Evolutionary conservation across 2,797 vertebrate genomes (phyloP).

Genomic region (Chaunax sp.): DNA sequence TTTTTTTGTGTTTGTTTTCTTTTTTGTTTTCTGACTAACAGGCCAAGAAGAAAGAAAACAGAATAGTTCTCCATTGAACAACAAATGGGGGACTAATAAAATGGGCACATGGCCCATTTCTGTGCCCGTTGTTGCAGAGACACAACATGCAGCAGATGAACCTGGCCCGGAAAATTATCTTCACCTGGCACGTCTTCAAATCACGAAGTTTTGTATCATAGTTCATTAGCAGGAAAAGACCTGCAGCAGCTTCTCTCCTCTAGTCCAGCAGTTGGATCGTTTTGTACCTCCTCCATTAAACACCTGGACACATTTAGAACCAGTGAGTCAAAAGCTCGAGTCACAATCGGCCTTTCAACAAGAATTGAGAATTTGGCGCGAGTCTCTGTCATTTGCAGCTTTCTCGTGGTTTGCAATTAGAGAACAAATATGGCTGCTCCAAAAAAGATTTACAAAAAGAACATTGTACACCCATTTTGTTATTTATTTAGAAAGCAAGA

Average conservation of each 20-base stretch:
- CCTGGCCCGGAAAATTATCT: constrained; percentile 4
- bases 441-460: constrained; percentile 53
- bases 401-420: constrained; percentile 34
- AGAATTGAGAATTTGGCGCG: not conserved
- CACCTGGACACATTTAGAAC: constrained; percentile 27
- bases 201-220: constrained; percentile 24
- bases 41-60: not conserved
- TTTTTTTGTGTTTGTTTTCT: constrained; percentile 9
- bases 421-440: constrained; percentile 42
- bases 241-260: constrained; percentile 53
- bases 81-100: constrained; percentile 8
- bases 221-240: constrained; percentile 44
- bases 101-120: not conserved
- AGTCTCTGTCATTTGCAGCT: constrained; percentile 30
- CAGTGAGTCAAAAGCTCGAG: constrained; percentile 7
- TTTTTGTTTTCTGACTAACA: constrained; percentile 31
- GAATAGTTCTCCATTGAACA: not conserved
- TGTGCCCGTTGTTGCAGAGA: constrained; percentile 33
- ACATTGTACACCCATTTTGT: constrained; percentile 61
- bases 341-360: constrained; percentile 4
- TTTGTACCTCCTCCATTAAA: constrained; percentile 14
- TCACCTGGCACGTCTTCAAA: constrained; percentile 43
- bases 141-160: constrained; percentile 14
- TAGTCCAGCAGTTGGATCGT: constrained; percentile 30
- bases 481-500: constrained; percentile 74